phyloP scores from a whole-genome alignment of 2,113 vertebrate genomes.

The Xiphophorus couchianus region DNA sequence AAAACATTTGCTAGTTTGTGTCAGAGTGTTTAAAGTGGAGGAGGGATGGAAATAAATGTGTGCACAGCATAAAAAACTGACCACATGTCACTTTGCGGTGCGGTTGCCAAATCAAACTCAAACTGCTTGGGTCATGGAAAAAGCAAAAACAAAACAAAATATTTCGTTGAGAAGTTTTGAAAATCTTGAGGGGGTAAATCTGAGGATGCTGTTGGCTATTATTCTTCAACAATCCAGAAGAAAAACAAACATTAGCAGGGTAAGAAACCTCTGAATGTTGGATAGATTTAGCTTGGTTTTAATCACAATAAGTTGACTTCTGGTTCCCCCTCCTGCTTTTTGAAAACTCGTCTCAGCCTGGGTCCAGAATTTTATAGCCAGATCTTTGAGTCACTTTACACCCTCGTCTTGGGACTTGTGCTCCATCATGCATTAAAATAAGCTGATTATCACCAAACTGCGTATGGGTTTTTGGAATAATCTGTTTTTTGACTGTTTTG shows the following conservation, averaged over 20 bases:
- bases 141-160: background rate
- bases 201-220: background rate
- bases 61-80: background rate
- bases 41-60: slow-evolving; percentile 9
- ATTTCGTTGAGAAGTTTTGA: background rate
- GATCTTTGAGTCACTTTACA: background rate
- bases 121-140: background rate
- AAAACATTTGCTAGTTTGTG: slow-evolving; percentile 15
- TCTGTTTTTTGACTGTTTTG: background rate
- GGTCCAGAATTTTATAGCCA: background rate
- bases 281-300: background rate
- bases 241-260: background rate
- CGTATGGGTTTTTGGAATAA: background rate
- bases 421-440: background rate
- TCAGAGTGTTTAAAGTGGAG: slow-evolving; percentile 8
- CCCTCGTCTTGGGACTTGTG: background rate
- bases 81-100: slow-evolving; percentile 1
- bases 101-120: slow-evolving; percentile 24
- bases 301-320: background rate
- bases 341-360: background rate
- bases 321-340: background rate
- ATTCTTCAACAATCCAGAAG: background rate
- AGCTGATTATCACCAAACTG: background rate
- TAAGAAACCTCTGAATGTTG: background rate
- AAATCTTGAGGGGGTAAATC: background rate